phyloP scores from a whole-genome alignment of 2,113 vertebrate genomes.

The Cololabis saira region DNA sequence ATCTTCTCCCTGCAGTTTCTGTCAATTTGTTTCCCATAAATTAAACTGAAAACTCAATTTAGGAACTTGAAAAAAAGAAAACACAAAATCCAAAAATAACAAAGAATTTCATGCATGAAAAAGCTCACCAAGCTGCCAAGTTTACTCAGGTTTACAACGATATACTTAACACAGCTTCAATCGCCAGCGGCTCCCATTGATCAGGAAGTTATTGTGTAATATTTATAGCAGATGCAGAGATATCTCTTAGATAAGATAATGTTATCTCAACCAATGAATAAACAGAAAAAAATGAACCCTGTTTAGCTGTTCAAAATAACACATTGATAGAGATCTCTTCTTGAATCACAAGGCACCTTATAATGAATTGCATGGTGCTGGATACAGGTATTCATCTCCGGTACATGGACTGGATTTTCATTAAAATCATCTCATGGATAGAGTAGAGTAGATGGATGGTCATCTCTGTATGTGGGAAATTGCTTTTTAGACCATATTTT shows the following conservation, averaged over 20 bases:
- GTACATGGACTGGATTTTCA: constrained; percentile 23
- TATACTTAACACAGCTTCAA: no score
- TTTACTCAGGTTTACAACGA: no score
- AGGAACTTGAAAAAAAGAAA: no score
- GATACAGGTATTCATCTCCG: constrained; percentile 38
- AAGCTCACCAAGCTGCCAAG: no score
- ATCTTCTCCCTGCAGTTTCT: no score
- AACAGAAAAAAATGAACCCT: background rate
- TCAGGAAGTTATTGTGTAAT: background rate
- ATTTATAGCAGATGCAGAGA: background rate
- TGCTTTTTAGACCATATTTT: constrained; percentile 22
- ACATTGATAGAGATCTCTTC: constrained; percentile 40
- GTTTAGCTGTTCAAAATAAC: background rate
- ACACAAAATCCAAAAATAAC: no score
- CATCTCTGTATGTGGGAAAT: constrained; percentile 16
- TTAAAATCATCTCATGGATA: constrained; percentile 21
- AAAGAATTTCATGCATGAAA: no score
- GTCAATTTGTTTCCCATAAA: no score
- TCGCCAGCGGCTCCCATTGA: no score
- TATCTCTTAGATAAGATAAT: background rate
- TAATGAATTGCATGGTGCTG: constrained; percentile 81
- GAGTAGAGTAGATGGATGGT: constrained; percentile 5
- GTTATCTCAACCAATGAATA: background rate
- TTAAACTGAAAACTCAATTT: no score
- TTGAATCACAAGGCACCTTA: constrained; percentile 52